Evolutionary conservation across 37 sponge, comb jelly and placozoan species (phyloP).

Genomic region (Corticium candelabrum): DNA sequence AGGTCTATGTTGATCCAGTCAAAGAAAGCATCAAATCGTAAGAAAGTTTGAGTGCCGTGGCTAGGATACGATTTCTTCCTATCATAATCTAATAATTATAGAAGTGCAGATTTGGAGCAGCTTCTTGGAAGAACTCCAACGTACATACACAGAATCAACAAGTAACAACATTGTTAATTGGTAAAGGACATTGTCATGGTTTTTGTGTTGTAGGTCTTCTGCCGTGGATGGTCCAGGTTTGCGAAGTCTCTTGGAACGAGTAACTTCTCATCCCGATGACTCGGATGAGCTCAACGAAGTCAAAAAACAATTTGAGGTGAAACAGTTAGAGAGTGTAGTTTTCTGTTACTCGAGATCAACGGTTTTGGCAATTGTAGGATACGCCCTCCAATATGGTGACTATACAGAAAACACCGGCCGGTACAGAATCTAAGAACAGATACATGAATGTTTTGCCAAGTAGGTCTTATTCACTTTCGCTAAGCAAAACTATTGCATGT

Average conservation of each 20-base stretch:
- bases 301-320: neutral
- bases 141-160: neutral
- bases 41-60: too few species aligned
- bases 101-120: neutral
- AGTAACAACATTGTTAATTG: neutral
- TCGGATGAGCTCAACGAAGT: neutral
- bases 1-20: neutral
- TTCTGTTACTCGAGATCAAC: too few species aligned
- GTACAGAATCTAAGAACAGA: conserved; percentile 40
- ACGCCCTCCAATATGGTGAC: neutral
- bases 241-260: neutral
- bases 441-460: conserved; percentile 50
- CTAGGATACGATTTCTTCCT: too few species aligned
- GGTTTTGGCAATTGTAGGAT: neutral
- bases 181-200: too few species aligned
- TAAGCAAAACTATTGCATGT: neutral
- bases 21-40: neutral
- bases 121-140: neutral
- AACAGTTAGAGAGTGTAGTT: neutral
- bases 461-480: neutral
- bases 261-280: neutral
- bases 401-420: conserved; percentile 14
- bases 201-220: neutral
- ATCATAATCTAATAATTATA: too few species aligned
- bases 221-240: neutral